A percentile compares a stretch with the other conserved stretches of the same genome.
Evolutionary conservation across 2,888 invertebrate genomes (phyloP).

Genomic region (Malthinus seriepunctatus): DNA sequence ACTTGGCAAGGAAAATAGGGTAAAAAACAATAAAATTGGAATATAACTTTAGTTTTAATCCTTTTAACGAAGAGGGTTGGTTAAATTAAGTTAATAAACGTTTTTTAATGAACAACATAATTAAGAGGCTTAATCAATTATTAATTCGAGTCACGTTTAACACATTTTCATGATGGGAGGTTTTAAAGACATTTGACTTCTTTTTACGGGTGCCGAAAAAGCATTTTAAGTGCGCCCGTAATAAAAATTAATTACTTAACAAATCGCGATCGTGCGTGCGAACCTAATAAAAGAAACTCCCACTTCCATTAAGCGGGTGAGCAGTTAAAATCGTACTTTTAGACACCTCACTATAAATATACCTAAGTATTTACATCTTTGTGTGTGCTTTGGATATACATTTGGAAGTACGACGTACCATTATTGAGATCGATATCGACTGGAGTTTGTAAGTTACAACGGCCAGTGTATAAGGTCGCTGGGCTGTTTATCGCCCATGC

Average conservation of each 20-base stretch:
- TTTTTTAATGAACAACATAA: neutral
- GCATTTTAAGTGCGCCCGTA: conserved; percentile 9
- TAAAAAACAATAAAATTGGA: too few relatives aligned
- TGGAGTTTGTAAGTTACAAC: conserved; percentile 32
- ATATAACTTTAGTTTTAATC: too few relatives aligned
- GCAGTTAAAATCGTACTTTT: conserved; percentile 2
- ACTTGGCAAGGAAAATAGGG: too few relatives aligned
- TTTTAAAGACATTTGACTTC: conserved; percentile 20
- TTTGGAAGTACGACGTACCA: conserved; percentile 36
- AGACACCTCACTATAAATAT: conserved; percentile 15
- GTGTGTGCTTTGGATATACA: conserved; percentile 18
- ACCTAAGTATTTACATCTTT: conserved; percentile 25
- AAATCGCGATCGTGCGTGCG: conserved; percentile 18
- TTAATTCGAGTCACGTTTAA: conserved; percentile 14
- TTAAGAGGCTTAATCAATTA: conserved; percentile 4
- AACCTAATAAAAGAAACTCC: conserved; percentile 13
- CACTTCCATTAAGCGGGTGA: conserved; percentile 16
- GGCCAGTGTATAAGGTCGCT: conserved; percentile 29
- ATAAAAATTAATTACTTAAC: conserved; percentile 14
- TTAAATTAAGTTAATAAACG: neutral
- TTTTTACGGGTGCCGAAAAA: conserved; percentile 19
- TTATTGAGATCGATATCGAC: conserved; percentile 40
- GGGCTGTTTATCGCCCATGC: conserved; percentile 32
- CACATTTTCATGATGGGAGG: conserved; percentile 4
- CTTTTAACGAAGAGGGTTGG: too few relatives aligned